Conservation (phyloP, 2,797 vertebrate species). For the Gambelia wislizenii region DNA sequence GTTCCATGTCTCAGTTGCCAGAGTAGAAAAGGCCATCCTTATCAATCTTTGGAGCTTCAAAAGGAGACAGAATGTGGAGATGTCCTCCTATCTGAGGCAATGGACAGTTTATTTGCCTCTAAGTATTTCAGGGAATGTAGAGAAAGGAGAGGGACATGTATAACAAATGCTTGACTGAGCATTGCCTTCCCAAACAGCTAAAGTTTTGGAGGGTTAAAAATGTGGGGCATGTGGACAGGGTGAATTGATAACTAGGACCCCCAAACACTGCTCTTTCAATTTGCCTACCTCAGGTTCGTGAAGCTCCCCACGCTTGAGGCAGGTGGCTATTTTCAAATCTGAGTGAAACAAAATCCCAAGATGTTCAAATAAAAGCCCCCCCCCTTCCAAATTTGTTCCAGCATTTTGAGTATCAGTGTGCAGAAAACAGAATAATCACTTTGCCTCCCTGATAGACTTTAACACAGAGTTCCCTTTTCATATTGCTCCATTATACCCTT, state of each 20-base stretch:
- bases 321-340: neutral
- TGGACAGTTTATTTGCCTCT: neutral
- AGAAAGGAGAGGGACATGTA: neutral
- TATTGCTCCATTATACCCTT: conserved; percentile 38
- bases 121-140: neutral
- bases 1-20: neutral
- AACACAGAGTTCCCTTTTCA: neutral
- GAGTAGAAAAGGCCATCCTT: neutral
- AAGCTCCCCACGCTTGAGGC: neutral
- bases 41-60: no score
- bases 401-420: conserved; percentile 1
- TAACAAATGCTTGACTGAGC: neutral
- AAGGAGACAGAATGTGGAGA: neutral
- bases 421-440: neutral
- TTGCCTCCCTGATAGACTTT: conserved; percentile 1
- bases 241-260: neutral
- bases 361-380: neutral
- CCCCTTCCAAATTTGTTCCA: neutral
- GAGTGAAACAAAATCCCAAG: neutral
- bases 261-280: neutral
- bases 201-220: neutral
- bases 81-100: neutral
- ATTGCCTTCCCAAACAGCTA: neutral
- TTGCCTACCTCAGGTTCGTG: no score
- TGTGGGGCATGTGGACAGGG: neutral